Evolutionary conservation across 2,797 vertebrate species (phyloP).

Genomic region (Poeciliopsis paucimaculata): DNA sequence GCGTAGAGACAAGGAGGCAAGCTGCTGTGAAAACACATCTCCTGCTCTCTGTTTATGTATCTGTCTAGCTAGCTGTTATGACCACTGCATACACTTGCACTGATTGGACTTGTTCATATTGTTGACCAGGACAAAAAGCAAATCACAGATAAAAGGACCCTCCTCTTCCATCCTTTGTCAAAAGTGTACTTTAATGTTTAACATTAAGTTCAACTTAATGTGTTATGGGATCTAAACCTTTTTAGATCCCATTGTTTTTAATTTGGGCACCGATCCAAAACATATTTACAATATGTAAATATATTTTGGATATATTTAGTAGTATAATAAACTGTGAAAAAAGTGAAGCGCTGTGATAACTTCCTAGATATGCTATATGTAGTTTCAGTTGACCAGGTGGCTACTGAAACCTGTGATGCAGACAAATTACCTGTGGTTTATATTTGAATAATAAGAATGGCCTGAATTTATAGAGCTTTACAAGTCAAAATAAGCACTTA

Average conservation of each 20-base stretch:
- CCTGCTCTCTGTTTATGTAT: neutral
- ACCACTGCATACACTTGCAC: neutral
- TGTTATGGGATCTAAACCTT: neutral
- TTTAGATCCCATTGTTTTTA: neutral
- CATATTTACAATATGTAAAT: no score
- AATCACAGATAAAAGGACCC: neutral
- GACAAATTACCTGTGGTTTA: neutral
- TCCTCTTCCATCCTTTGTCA: neutral
- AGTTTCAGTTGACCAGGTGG: neutral
- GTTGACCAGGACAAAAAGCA: no score
- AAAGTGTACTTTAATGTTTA: neutral
- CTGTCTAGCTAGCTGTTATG: neutral
- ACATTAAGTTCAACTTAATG: neutral
- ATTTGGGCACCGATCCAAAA: neutral
- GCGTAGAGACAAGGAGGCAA: slow-evolving; percentile 17
- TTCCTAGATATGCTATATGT: neutral
- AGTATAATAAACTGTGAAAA: no score
- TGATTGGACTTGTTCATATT: neutral
- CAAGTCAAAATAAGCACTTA: neutral
- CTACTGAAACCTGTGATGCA: neutral
- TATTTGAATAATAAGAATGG: neutral
- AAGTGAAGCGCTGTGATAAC: no score
- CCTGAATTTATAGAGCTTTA: neutral
- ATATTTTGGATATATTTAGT: no score
- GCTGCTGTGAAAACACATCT: slow-evolving; percentile 14